phyloP scores from a whole-genome alignment of 2,113 vertebrate species.

The Stigmatopora argus region DNA sequence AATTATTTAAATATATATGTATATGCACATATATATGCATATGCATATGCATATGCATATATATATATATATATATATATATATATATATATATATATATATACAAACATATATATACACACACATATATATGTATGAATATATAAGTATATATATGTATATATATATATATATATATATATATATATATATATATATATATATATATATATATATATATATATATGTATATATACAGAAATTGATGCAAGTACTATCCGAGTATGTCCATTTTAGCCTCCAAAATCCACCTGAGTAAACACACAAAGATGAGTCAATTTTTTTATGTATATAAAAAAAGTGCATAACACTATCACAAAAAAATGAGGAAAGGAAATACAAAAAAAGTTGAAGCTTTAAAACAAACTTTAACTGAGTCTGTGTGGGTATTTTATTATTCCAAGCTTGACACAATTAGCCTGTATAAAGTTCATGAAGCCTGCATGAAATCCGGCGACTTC shows the following conservation, averaged over 20 bases:
- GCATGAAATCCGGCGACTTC: conserved; percentile 24
- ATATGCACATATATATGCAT: no score
- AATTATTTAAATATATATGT: not conserved
- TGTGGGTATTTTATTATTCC: conserved; percentile 16
- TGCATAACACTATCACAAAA: not conserved
- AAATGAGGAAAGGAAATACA: conserved; percentile 15
- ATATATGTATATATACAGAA: no score
- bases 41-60: no score
- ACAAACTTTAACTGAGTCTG: conserved; percentile 35
- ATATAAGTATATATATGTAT: no score
- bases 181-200: no score
- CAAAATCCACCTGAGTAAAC: not conserved
- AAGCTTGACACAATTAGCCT: not conserved
- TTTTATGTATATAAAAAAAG: conserved; percentile 7
- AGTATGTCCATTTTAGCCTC: not conserved
- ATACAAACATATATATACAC: no score
- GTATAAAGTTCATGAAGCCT: conserved; percentile 1
- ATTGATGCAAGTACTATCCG: no score
- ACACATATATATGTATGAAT: no score
- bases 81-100: no score
- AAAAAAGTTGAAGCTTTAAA: conserved; percentile 32
- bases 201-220: no score
- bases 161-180: no score
- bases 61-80: no score
- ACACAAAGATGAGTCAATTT: not conserved